A percentile compares a stretch with the other conserved stretches of the same genome.
Conservation (phyloP, 2,888 invertebrate genomes). For the Cyrtodaria siliqua region DNA sequence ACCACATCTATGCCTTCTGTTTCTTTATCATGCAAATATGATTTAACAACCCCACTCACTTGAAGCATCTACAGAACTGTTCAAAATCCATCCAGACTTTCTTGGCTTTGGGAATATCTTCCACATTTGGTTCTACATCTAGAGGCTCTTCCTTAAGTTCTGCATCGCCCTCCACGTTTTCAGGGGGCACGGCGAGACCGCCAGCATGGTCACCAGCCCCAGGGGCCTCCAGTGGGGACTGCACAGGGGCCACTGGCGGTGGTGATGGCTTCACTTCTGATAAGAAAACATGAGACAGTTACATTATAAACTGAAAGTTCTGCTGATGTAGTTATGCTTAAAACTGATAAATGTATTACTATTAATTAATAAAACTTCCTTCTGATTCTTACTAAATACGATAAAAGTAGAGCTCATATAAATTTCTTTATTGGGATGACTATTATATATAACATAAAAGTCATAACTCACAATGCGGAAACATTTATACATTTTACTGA, state of each 20-base stretch:
- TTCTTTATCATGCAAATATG: neutral
- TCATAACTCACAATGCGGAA: too few species aligned
- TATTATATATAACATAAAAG: too few species aligned
- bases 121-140: slow-evolving; percentile 54
- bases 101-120: slow-evolving; percentile 66
- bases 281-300: too few species aligned
- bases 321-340: too few species aligned
- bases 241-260: slow-evolving; percentile 9
- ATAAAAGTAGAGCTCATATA: too few species aligned
- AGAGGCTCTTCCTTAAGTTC: slow-evolving; percentile 53
- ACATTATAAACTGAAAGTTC: too few species aligned
- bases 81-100: slow-evolving; percentile 85
- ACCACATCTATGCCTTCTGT: slow-evolving; percentile 12
- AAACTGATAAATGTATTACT: too few species aligned
- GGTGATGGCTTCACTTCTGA: slow-evolving; percentile 23
- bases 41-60: slow-evolving; percentile 73
- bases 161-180: slow-evolving; percentile 54
- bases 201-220: slow-evolving; percentile 54
- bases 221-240: slow-evolving; percentile 38
- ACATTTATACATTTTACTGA: too few species aligned
- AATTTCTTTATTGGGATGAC: too few species aligned
- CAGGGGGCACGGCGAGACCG: slow-evolving; percentile 70
- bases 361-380: too few species aligned
- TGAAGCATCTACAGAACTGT: slow-evolving; percentile 84
- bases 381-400: too few species aligned